Evolutionary conservation across 23 tunicate genomes (phyloP).

Genomic region (Ascidia mentula): DNA sequence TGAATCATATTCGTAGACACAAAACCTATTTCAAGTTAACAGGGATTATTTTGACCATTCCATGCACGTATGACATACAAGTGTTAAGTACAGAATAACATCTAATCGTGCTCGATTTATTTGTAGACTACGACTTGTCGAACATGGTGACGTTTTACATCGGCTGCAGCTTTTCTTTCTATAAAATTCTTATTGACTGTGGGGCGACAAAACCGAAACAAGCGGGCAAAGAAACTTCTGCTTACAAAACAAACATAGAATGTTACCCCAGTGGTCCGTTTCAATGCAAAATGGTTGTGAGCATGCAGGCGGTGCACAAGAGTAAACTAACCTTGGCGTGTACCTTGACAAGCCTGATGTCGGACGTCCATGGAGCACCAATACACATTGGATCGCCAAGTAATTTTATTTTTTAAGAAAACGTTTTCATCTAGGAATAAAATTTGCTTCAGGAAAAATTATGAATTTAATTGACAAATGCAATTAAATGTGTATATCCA

Average conservation of each 20-base stretch:
- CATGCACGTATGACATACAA: too few relatives aligned
- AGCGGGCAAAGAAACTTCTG: slow-evolving; percentile 30
- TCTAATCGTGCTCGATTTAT: too few relatives aligned
- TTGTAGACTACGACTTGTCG: not conserved
- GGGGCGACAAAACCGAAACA: slow-evolving; percentile 13
- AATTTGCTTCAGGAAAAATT: not conserved
- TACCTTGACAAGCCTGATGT: slow-evolving; percentile 27
- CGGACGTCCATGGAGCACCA: slow-evolving; percentile 92
- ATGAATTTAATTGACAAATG: not conserved
- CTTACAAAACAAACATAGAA: slow-evolving; percentile 40
- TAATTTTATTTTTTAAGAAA: not conserved
- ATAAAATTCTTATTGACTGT: slow-evolving; percentile 45
- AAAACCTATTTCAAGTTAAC: too few relatives aligned
- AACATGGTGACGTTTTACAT: slow-evolving; percentile 43
- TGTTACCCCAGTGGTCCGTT: slow-evolving; percentile 40
- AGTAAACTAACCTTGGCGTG: slow-evolving; percentile 19
- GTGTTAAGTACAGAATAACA: too few relatives aligned
- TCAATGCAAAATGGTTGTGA: slow-evolving; percentile 39
- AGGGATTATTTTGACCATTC: too few relatives aligned
- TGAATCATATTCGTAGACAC: too few relatives aligned
- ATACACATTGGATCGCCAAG: slow-evolving; percentile 81
- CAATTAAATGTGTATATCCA: not conserved
- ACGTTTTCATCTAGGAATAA: slow-evolving; percentile 26
- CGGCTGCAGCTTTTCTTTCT: slow-evolving; percentile 95
- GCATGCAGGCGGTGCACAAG: slow-evolving; percentile 36